Percentiles rank a stretch among this genome's conserved stretches.
These are phyloP conservation scores for Rotaria socialis DNA, from an alignment of 2,888 invertebrate genomes.

Conservation along the genomic window DNA sequence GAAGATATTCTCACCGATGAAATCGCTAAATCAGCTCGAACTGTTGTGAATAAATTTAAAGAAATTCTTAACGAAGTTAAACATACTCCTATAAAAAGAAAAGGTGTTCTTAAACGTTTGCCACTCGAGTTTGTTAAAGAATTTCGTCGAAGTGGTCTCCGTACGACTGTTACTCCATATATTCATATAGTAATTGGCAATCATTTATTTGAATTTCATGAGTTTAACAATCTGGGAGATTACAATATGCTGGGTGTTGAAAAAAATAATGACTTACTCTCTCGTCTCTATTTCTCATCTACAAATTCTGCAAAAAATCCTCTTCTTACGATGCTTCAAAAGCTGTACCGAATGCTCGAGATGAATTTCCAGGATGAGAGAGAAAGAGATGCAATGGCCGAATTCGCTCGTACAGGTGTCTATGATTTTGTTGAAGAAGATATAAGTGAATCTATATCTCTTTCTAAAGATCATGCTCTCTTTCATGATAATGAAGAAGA, in stretches of 20 bases:
- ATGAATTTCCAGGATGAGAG: not conserved
- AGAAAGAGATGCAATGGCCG: not conserved
- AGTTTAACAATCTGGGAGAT: not conserved
- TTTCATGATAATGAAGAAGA: not conserved
- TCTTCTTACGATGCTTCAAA: not conserved
- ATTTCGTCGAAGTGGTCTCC: not conserved
- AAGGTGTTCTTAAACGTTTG: not conserved
- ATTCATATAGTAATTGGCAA: slow-evolving; percentile 13
- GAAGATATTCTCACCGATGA: not conserved
- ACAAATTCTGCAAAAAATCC: slow-evolving; percentile 5
- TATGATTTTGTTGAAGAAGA: not conserved
- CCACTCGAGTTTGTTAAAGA: not conserved
- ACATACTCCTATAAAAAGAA: not conserved
- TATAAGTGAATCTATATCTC: not conserved
- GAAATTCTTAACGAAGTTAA: not conserved
- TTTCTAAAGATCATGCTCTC: not conserved
- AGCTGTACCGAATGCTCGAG: not conserved
- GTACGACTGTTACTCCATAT: not conserved
- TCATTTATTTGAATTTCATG: not conserved
- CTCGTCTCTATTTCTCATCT: not conserved
- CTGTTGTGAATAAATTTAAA: not conserved
- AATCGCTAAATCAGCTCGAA: not conserved
- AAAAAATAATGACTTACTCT: not conserved
- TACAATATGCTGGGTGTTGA: slow-evolving; percentile 15
- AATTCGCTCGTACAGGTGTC: not conserved